A percentile compares a stretch with the other conserved stretches of the same genome.
Conservation (phyloP, 2,113 vertebrate species). For the Rhinogobius similis region DNA sequence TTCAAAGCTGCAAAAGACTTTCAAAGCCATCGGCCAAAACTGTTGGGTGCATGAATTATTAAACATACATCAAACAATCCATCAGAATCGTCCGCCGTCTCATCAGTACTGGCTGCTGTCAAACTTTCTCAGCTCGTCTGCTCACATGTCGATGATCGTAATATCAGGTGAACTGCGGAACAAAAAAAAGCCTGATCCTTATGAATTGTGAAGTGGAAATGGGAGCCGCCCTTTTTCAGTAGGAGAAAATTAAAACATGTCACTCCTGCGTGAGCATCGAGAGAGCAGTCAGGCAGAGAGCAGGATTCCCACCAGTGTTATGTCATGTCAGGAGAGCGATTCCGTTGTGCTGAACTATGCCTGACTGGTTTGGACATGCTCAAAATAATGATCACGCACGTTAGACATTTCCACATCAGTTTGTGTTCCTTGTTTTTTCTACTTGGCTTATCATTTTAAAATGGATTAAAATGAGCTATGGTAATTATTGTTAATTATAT, state of each 20-base stretch:
- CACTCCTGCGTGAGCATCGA: conserved; percentile 41
- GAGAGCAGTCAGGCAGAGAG: conserved; percentile 42
- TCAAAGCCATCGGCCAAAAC: background rate
- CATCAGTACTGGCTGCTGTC: background rate
- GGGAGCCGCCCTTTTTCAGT: conserved; percentile 26
- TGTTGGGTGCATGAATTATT: background rate
- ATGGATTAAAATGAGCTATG: background rate
- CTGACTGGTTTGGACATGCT: conserved; percentile 23
- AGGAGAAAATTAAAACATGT: conserved; percentile 59
- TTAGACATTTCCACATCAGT: background rate
- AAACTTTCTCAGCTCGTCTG: background rate
- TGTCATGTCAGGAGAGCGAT: conserved; percentile 20
- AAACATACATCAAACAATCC: no score
- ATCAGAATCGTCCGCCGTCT: background rate
- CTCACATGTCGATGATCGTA: conserved; percentile 50
- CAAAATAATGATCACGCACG: background rate
- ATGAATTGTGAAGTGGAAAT: conserved; percentile 21
- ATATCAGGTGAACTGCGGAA: conserved; percentile 55
- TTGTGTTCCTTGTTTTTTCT: background rate
- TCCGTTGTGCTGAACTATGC: conserved; percentile 15
- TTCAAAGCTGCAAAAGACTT: no score
- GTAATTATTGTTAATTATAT: conserved; percentile 1
- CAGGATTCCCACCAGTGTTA: conserved; percentile 24
- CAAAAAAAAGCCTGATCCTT: conserved; percentile 24
- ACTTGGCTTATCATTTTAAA: background rate